These are phyloP conservation scores for Merluccius polli DNA, from an alignment of 2,797 vertebrate species.

Conservation along the genomic window DNA sequence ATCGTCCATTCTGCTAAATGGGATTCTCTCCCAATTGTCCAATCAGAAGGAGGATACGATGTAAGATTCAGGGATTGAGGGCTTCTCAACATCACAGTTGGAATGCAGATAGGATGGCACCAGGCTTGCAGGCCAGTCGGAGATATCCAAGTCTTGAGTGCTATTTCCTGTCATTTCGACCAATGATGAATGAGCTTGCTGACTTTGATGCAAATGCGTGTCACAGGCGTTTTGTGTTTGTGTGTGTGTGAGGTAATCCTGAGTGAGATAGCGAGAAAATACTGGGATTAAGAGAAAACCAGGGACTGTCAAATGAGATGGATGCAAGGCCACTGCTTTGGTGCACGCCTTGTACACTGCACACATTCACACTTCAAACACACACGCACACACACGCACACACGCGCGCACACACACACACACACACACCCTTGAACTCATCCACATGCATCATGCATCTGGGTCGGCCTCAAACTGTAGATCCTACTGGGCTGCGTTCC, in stretches of 20 bases:
- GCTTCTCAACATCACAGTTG: slow-evolving; percentile 46
- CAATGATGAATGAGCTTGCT: slow-evolving; percentile 54
- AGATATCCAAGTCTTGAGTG: slow-evolving; percentile 51
- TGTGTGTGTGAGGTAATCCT: slow-evolving; percentile 49
- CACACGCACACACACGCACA: slow-evolving; percentile 22
- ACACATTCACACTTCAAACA: neutral
- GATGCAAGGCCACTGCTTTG: slow-evolving; percentile 67
- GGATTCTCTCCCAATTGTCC: slow-evolving; percentile 5
- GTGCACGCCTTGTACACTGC: slow-evolving; percentile 46
- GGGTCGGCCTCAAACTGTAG: slow-evolving; percentile 46
- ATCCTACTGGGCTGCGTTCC: slow-evolving; percentile 64
- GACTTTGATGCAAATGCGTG: slow-evolving; percentile 62
- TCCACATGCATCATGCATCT: slow-evolving; percentile 29
- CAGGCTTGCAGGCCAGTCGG: slow-evolving; percentile 43
- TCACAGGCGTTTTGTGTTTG: slow-evolving; percentile 54
- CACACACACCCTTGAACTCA: slow-evolving; percentile 26
- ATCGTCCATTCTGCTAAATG: neutral
- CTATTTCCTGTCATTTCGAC: slow-evolving; percentile 54
- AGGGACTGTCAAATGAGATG: slow-evolving; percentile 67
- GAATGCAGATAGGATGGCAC: slow-evolving; percentile 53
- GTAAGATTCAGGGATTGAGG: slow-evolving; percentile 21
- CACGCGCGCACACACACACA: slow-evolving; percentile 21
- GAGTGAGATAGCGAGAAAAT: slow-evolving; percentile 69
- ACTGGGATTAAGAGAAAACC: slow-evolving; percentile 67
- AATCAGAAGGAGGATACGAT: slow-evolving; percentile 30